phyloP scores from a whole-genome alignment of 92 coral and sea anemone genomes.

The Heliopora coerulea region DNA sequence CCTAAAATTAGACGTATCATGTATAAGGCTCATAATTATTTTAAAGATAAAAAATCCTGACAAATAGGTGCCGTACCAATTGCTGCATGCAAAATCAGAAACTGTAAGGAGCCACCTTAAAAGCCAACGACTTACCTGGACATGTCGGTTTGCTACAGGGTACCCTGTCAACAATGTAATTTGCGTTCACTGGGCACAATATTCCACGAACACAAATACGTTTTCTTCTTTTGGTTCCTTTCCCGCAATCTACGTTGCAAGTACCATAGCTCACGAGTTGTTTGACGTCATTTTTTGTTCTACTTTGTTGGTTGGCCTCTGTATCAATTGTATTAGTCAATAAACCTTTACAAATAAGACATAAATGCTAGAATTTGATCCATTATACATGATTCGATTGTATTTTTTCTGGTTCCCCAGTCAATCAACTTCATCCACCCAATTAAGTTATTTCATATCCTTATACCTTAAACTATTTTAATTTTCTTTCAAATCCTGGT shows the following conservation, averaged over 20 bases:
- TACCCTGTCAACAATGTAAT: slow-evolving; percentile 62
- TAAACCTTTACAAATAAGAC: neutral
- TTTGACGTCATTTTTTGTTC: slow-evolving; percentile 29
- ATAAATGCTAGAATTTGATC: neutral
- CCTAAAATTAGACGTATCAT: too few species aligned
- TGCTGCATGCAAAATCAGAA: too few species aligned
- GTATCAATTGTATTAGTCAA: slow-evolving; percentile 33
- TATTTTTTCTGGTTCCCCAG: too few species aligned
- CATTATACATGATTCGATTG: neutral
- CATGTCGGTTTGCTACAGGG: slow-evolving; percentile 90
- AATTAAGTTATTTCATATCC: too few species aligned
- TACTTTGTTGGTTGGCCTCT: slow-evolving; percentile 18
- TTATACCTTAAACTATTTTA: too few species aligned
- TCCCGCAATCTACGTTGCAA: slow-evolving; percentile 92
- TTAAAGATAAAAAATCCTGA: too few species aligned
- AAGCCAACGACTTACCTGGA: slow-evolving; percentile 60
- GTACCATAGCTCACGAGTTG: slow-evolving; percentile 59
- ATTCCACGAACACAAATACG: slow-evolving; percentile 62
- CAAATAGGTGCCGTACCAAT: too few species aligned
- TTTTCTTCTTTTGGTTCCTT: slow-evolving; percentile 65
- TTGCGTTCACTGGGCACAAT: slow-evolving; percentile 69
- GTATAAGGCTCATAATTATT: too few species aligned
- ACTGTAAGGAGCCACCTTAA: too few species aligned
- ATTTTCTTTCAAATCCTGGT: too few species aligned
- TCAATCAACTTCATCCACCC: too few species aligned